Conservation (phyloP, 2,797 vertebrate genomes). For the Aplochiton taeniatus region DNA sequence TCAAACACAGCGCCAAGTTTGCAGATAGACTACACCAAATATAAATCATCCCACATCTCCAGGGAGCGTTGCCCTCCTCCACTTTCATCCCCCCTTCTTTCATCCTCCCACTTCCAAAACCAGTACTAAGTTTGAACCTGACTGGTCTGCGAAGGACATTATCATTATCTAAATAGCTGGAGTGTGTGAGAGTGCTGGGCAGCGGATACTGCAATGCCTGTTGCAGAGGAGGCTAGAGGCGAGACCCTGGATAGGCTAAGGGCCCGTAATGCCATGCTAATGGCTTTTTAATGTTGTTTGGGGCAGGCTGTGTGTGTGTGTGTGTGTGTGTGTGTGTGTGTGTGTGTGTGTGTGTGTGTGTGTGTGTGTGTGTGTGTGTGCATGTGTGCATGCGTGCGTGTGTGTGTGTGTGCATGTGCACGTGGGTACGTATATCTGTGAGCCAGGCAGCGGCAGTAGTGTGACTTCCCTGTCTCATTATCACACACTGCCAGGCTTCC, state of each 20-base stretch:
- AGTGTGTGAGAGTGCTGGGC: constrained; percentile 24
- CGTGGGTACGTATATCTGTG: background rate
- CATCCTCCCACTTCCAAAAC: background rate
- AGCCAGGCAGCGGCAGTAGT: constrained; percentile 4
- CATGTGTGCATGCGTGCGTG: constrained; percentile 10
- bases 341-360: constrained; percentile 21
- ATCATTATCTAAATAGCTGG: constrained; percentile 48
- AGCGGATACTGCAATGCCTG: constrained; percentile 18
- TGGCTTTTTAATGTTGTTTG: constrained; percentile 66
- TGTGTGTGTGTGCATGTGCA: constrained; percentile 1
- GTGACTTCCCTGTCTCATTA: constrained; percentile 47
- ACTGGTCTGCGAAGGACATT: constrained; percentile 58
- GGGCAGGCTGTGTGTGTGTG: constrained; percentile 46
- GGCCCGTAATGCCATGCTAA: constrained; percentile 64
- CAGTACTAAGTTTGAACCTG: background rate
- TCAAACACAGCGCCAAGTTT: constrained; percentile 14
- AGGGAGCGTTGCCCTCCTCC: constrained; percentile 26
- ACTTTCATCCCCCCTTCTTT: constrained; percentile 13
- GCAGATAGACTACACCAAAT: constrained; percentile 26
- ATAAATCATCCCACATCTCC: constrained; percentile 41
- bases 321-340: constrained; percentile 34
- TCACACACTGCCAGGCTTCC: constrained; percentile 48
- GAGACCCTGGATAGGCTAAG: constrained; percentile 44
- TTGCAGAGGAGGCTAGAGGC: constrained; percentile 46
- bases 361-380: constrained; percentile 29